phyloP scores from a whole-genome alignment of 2,888 invertebrate genomes.

The Ophonus ardosiacus region DNA sequence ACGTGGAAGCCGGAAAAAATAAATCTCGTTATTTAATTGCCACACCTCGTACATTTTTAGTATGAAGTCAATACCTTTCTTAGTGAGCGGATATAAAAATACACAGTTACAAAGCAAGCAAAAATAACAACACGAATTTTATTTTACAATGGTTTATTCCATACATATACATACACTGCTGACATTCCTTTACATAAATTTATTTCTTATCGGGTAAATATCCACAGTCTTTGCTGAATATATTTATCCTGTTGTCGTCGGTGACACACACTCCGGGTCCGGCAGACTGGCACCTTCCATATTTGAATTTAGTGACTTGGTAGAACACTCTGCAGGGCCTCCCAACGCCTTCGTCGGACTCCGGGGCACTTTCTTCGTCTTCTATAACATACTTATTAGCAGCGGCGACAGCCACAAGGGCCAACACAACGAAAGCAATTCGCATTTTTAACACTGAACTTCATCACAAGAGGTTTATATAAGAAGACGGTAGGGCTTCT shows the following conservation, averaged over 20 bases:
- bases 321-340: conserved; percentile 16
- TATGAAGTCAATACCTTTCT: too few species aligned
- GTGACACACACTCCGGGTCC: conserved; percentile 50
- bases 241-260: conserved; percentile 55
- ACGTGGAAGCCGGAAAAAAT: too few species aligned
- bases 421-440: not conserved
- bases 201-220: conserved; percentile 24
- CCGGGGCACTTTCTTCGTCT: conserved; percentile 16
- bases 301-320: conserved; percentile 52
- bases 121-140: too few species aligned
- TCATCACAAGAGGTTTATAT: not conserved
- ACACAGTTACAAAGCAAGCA: not conserved
- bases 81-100: too few species aligned
- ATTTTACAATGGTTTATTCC: too few species aligned
- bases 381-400: conserved; percentile 45
- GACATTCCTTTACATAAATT: not conserved
- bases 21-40: too few species aligned
- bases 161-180: conserved; percentile 6
- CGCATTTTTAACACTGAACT: not conserved
- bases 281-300: conserved; percentile 38
- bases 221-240: conserved; percentile 57
- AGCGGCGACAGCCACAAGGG: not conserved
- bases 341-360: not conserved
- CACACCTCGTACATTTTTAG: too few species aligned
- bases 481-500: not conserved